Conservation (phyloP, 53 echinoderm and acorn worm genomes). For the Hippasteria phrygiana region DNA sequence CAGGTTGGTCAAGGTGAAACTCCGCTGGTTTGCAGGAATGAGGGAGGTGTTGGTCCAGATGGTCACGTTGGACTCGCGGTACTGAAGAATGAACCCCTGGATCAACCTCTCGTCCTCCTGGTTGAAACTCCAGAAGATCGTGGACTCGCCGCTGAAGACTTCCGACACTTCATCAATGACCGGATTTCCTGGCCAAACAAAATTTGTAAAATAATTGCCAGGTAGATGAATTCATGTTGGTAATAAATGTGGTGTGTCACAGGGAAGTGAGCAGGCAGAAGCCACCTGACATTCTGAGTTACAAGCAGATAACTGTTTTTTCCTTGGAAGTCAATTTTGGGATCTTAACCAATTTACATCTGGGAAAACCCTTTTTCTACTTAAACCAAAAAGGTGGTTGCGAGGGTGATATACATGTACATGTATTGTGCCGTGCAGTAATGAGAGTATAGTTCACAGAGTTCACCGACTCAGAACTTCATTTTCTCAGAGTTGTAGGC, state of each 20-base stretch:
- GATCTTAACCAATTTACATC: no score
- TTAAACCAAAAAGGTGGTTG: no score
- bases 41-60: constrained; percentile 26
- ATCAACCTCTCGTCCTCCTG: constrained; percentile 22
- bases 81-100: constrained; percentile 43
- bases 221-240: background rate
- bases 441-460: no score
- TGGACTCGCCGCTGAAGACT: background rate
- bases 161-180: background rate
- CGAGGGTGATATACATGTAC: no score
- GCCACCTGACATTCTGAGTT: no score
- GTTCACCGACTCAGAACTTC: no score
- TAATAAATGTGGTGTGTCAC: background rate
- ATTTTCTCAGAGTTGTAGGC: no score
- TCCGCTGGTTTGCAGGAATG: background rate
- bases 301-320: no score
- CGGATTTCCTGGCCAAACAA: constrained; percentile 16
- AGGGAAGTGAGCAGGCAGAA: no score
- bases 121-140: constrained; percentile 28
- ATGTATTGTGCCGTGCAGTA: no score
- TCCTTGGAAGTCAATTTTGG: no score
- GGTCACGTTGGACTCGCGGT: background rate
- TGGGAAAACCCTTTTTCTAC: no score
- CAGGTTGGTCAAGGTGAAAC: constrained; percentile 10
- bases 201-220: background rate